Base-by-base conservation (phyloP, 64 coral and sea anemone genomes). In the Acropora yongei region DNA sequence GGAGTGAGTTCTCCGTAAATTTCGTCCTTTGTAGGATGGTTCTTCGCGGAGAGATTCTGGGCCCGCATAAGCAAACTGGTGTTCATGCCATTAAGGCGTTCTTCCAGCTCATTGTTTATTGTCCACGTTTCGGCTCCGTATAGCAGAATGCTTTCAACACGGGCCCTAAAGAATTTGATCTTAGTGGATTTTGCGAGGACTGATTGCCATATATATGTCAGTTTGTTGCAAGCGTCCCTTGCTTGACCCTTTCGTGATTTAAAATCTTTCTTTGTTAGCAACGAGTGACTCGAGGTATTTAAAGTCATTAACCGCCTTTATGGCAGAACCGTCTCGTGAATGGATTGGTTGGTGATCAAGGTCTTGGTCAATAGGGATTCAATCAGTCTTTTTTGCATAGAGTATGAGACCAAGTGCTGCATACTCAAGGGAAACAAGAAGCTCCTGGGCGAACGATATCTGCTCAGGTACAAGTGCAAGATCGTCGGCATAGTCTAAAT, bases 11-110 rank as follows among this genome's bases (percentile, higher is more conserved):
- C 44, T 47, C 43, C 44, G 77, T 80, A 80, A 80, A 80, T 44
- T 80, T 53, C 77, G 44, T 42, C 77, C 77, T 80, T 80, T 80
- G 77, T 41, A 48, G 77, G 77, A 46, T 80, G 77, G 77, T 80
- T 80, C 77, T 80, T 80, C 77, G 43, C 50, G 44, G 77, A 46
- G 44, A 80, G 47, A 79, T 79, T 79, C 77, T 79, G 43, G 49
- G 0, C 77, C 44, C 77, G 1, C 0, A 80, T 80, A 80, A 80
- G 77, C 13, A 80, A 80, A 11, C 77, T 80, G 39, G 0, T 80
- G 77, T 80, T 48, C 49, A 1, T 80, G 39, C 77, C 47, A 80
- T 19, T 16, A 80, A 53, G 78, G 46, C 44, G 78, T 68, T 68
- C 17, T 68, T 68, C 63, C 63, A 68, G 63, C 63, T 67, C 63